Conservation (phyloP, 2,797 vertebrate genomes). For the Xiphorhynchus erythropygius region DNA sequence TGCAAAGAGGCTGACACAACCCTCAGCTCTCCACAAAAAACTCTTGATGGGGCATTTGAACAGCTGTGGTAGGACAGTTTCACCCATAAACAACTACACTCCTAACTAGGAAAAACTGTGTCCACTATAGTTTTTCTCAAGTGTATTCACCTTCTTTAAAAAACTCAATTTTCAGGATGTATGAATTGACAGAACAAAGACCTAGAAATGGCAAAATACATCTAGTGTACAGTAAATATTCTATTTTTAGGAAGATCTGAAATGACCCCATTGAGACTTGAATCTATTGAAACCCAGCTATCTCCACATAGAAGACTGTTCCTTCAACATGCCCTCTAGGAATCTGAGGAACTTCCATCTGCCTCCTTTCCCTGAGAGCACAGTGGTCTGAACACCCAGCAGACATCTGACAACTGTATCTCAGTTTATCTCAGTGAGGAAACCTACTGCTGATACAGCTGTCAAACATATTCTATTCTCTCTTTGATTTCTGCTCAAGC, state of each 20-base stretch:
- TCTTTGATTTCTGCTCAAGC: slow-evolving; percentile 34
- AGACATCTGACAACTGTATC: slow-evolving; percentile 7
- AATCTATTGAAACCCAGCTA: neutral
- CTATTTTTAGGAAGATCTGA: neutral
- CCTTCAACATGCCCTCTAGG: neutral
- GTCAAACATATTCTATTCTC: slow-evolving; percentile 13
- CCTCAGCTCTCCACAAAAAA: neutral
- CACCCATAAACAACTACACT: neutral
- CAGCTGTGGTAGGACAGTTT: neutral
- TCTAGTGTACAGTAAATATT: neutral
- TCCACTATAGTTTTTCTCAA: neutral
- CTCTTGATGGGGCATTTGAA: neutral
- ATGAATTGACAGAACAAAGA: neutral
- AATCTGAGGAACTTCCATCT: neutral
- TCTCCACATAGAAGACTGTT: neutral
- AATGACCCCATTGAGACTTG: neutral
- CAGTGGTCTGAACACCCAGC: neutral
- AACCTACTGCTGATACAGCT: slow-evolving; percentile 54
- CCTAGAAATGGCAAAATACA: neutral
- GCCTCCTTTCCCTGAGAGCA: neutral
- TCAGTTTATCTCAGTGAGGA: neutral
- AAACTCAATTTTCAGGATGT: neutral
- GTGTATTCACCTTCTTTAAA: neutral
- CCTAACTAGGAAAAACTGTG: neutral
- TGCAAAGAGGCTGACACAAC: neutral